phyloP scores from a whole-genome alignment of 2,797 vertebrate species.

The Paratrypauchen microcephalus region DNA sequence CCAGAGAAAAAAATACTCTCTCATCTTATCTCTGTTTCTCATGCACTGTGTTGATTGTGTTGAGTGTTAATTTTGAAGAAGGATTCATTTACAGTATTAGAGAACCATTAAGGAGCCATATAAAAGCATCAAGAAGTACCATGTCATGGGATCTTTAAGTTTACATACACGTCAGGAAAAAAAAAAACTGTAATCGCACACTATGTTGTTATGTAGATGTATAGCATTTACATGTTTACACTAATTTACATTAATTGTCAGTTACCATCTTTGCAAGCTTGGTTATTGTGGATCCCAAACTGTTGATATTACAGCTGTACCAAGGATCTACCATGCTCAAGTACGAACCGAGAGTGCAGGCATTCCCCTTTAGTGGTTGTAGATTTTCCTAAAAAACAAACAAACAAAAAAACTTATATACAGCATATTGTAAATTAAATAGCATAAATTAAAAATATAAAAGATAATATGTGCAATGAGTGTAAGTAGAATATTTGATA shows the following conservation, averaged over 20 bases:
- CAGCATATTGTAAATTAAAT: background rate
- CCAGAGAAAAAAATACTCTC: no score
- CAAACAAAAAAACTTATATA: background rate
- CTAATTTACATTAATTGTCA: background rate
- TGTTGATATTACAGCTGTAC: constrained; percentile 89
- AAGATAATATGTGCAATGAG: no score
- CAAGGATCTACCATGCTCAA: constrained; percentile 88
- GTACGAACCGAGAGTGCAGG: constrained; percentile 84
- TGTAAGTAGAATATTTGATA: background rate
- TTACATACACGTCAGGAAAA: background rate
- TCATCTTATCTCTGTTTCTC: no score
- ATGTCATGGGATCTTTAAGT: no score
- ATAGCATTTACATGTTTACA: no score
- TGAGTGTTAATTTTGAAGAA: no score
- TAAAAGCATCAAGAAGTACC: no score
- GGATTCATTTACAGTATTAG: no score
- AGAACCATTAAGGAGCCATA: no score
- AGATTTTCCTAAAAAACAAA: constrained; percentile 65
- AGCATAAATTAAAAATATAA: background rate
- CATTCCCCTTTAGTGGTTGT: constrained; percentile 46
- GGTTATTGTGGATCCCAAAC: constrained; percentile 85
- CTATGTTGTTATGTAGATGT: background rate
- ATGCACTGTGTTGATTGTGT: no score
- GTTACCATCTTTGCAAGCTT: constrained; percentile 88
- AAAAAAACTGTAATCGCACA: background rate